Evolutionary conservation across 2,113 vertebrate genomes (phyloP), one percentile per base, ranked within the genome.

Genomic region (Chauna torquata): DNA sequence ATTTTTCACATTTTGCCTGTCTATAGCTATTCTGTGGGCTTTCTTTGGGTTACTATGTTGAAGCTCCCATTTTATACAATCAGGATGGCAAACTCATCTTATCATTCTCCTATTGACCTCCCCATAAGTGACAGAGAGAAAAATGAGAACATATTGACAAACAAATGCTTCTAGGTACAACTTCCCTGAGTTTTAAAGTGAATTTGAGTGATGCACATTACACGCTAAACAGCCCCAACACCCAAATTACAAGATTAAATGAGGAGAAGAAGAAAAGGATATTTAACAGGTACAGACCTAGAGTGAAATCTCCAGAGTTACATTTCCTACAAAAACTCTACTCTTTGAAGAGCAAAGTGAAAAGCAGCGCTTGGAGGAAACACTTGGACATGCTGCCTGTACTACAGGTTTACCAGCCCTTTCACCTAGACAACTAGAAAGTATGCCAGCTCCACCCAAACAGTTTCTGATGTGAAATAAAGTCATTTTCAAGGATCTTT

Each of bases 231-330:
- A 93, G 69, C 32, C n/a, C 38, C 42, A 59, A 70, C 59, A 96
- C n/a, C 79, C 74, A n/a, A 94, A 94, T 94, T 91, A 88, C 27
- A 95, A 78, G 66, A 89, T 88, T 15, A 93, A 27, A 95, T 83
- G 62, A 88, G 55, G 3, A 50, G 22, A 85, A 36, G 10, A 88
- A 54, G 71, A 30, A 32, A 16, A 0, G 4, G 4, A 16, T 84
- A 44, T 75, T 87, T 69, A 84, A 9, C 36, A 71, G 52, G 54
- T 44, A 64, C 8, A 52, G 45, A 42, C 2, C 19, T 8, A 81
- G 27, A 50, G 8, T n/a, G 32, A 50, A 47, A 59, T 76, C 47
- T 3, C 2, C 57, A 71, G 42, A 23, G 28, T 84, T 82, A 28
- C 34, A 20, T 79, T 85, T 85, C 28, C 25, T 32, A 20, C 6